Evolutionary conservation across 2,113 vertebrate species (phyloP).

Genomic region (Phyllostomus discolor): DNA sequence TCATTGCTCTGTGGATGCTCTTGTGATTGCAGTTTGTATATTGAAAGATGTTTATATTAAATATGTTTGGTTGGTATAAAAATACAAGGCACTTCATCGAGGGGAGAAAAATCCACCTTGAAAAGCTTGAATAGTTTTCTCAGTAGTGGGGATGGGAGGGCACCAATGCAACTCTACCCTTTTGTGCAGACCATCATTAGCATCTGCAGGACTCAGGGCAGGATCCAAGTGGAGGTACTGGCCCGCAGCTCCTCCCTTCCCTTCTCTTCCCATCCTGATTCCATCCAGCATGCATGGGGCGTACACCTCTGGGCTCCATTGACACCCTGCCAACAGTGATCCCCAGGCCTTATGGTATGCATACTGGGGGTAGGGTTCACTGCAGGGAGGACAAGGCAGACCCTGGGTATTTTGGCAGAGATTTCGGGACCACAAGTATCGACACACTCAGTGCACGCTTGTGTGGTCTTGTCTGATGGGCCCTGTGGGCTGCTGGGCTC

Average conservation of each 20-base stretch:
- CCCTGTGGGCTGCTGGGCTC: background rate
- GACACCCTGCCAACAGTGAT: no score
- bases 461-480: background rate
- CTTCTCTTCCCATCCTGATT: background rate
- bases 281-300: background rate
- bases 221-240: background rate
- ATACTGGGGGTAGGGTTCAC: no score
- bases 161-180: background rate
- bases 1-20: background rate
- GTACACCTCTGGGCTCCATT: background rate
- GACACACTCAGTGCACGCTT: background rate
- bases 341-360: background rate
- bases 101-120: background rate
- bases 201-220: background rate
- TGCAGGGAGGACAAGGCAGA: background rate
- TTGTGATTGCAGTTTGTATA: constrained; percentile 29
- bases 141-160: background rate
- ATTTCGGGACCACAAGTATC: background rate
- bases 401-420: background rate
- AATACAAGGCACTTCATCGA: constrained; percentile 44
- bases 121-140: background rate
- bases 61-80: constrained; percentile 24
- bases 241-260: no score
- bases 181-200: background rate
- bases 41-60: constrained; percentile 40